A percentile compares a stretch with the other conserved stretches of the same genome.
Evolutionary conservation across 2,797 vertebrate species (phyloP).

Genomic region (Meriones psammophilus): DNA sequence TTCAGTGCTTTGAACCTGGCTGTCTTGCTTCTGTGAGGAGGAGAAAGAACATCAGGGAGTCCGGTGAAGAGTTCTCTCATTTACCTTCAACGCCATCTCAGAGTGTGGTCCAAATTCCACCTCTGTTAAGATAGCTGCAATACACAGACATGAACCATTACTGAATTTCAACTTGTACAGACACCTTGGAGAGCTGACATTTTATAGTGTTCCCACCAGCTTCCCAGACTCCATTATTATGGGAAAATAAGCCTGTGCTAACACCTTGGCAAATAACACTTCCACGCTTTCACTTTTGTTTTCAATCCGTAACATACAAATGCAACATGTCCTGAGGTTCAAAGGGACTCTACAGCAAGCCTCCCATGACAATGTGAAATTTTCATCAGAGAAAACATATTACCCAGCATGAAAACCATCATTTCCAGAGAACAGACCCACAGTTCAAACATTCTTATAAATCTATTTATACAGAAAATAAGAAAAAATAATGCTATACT

Average conservation of each 20-base stretch:
- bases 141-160: slow-evolving; percentile 69
- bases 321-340: not conserved
- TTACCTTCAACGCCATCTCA: slow-evolving; percentile 65
- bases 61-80: slow-evolving; percentile 77
- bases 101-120: slow-evolving; percentile 57
- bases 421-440: slow-evolving; percentile 45
- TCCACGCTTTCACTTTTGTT: slow-evolving; percentile 78
- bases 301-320: slow-evolving; percentile 79
- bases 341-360: not conserved
- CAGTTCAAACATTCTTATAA: not conserved
- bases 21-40: slow-evolving; percentile 38
- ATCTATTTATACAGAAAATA: slow-evolving; percentile 21
- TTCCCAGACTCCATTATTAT: slow-evolving; percentile 76
- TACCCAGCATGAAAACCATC: slow-evolving; percentile 15
- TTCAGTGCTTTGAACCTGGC: slow-evolving; percentile 64
- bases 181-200: slow-evolving; percentile 67
- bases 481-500: slow-evolving; percentile 50
- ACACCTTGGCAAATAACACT: slow-evolving; percentile 79
- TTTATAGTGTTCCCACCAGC: slow-evolving; percentile 75
- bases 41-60: slow-evolving; percentile 66
- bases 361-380: slow-evolving; percentile 34
- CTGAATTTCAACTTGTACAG: slow-evolving; percentile 73
- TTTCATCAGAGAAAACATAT: slow-evolving; percentile 40
- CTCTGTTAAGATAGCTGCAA: slow-evolving; percentile 61
- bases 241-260: slow-evolving; percentile 80